Evolutionary conservation across 2,888 invertebrate species (phyloP).

Genomic region (Bursaphelenchus okinawaensis): DNA sequence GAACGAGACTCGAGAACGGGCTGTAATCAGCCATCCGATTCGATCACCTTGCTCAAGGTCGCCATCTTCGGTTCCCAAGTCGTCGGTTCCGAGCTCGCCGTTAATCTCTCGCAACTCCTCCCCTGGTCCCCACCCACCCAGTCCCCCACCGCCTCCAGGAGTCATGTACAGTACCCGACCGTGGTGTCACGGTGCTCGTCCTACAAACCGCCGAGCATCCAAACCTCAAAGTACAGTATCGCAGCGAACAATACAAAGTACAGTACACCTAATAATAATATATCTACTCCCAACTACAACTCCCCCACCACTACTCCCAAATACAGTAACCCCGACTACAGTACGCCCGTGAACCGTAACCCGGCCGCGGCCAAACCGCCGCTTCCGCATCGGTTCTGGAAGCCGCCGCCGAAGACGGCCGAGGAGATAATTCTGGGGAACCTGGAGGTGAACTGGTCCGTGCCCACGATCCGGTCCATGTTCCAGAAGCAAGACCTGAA

Average conservation of each 20-base stretch:
- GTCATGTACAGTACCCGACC: not conserved
- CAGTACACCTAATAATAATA: too few relatives aligned
- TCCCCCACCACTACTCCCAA: not conserved
- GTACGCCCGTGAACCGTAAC: not conserved
- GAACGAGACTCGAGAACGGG: not conserved
- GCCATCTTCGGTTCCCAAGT: slow-evolving; percentile 4
- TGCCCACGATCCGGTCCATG: slow-evolving; percentile 37
- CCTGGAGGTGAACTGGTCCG: slow-evolving; percentile 50
- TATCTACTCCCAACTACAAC: not conserved
- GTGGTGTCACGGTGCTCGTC: not conserved
- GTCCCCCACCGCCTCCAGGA: not conserved
- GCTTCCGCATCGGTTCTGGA: slow-evolving; percentile 5
- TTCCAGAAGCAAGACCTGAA: slow-evolving; percentile 36
- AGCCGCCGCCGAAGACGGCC: slow-evolving; percentile 27
- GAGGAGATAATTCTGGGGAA: slow-evolving; percentile 33
- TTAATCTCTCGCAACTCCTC: not conserved
- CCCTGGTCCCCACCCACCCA: not conserved
- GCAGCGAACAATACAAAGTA: not conserved
- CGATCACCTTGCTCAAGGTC: not conserved
- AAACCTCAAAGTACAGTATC: not conserved
- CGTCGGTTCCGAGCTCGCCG: slow-evolving; percentile 1
- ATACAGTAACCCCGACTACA: not conserved
- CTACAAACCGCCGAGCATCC: not conserved
- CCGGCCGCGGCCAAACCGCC: not conserved
- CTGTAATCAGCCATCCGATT: not conserved